These are phyloP conservation scores for Microcebus lehilahytsara DNA, from an alignment of 2,113 vertebrate genomes.

Conservation along the genomic window DNA sequence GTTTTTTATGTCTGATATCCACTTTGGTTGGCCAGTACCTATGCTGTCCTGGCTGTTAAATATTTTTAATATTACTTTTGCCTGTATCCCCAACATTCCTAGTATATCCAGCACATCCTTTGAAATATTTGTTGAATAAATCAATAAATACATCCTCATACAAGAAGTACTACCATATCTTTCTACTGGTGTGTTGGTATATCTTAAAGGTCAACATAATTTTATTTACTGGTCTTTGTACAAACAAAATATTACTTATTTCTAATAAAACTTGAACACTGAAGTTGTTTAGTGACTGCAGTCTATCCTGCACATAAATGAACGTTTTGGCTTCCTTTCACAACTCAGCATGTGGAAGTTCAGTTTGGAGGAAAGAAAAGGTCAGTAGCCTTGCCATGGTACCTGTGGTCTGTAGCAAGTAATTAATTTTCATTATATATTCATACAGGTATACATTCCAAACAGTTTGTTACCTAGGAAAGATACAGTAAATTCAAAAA, in stretches of 20 bases:
- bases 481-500: slow-evolving; percentile 20
- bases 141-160: neutral
- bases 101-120: neutral
- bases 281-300: neutral
- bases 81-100: neutral
- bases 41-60: neutral
- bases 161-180: neutral
- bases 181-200: neutral
- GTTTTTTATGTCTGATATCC: neutral
- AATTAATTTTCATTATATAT: slow-evolving; percentile 51
- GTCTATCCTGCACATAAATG: neutral
- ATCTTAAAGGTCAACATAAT: neutral
- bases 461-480: neutral
- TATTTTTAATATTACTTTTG: neutral
- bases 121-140: slow-evolving; percentile 38
- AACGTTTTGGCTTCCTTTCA: neutral
- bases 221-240: slow-evolving; percentile 21
- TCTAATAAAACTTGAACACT: slow-evolving; percentile 4
- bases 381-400: neutral
- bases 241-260: slow-evolving; percentile 15
- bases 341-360: neutral
- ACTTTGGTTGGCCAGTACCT: neutral
- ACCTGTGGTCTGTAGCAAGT: slow-evolving; percentile 28
- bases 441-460: slow-evolving; percentile 7
- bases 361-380: slow-evolving; percentile 22